Evolutionary conservation across 2,888 invertebrate species (phyloP).

Genomic region (Acleris holmiana): DNA sequence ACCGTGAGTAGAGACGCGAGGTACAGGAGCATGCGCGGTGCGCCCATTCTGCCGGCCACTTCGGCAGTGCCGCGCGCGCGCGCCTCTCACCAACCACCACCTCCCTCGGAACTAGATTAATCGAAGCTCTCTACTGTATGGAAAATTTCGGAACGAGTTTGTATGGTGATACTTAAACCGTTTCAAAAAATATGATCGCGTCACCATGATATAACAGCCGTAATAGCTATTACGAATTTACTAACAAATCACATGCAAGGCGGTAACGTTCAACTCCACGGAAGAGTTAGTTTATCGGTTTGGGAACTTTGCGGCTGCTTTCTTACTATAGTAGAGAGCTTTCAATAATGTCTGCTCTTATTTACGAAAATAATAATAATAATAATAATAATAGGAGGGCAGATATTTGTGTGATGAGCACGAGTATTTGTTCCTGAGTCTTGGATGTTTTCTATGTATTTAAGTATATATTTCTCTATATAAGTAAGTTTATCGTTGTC

Average conservation of each 20-base stretch:
- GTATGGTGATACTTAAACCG: constrained; percentile 2
- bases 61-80: constrained; percentile 50
- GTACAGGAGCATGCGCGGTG: constrained; percentile 55
- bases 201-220: constrained; percentile 18
- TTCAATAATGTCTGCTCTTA: too few relatives aligned
- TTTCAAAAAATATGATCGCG: constrained; percentile 24
- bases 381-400: too few relatives aligned
- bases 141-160: constrained; percentile 31
- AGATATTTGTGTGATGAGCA: too few relatives aligned
- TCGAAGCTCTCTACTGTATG: constrained; percentile 8
- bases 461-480: too few relatives aligned
- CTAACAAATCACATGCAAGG: constrained; percentile 5
- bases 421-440: too few relatives aligned
- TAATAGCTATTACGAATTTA: constrained; percentile 9
- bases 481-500: too few relatives aligned
- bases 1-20: constrained; percentile 43
- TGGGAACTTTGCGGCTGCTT: background rate
- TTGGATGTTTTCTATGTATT: too few relatives aligned
- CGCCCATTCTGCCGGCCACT: constrained; percentile 66
- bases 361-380: too few relatives aligned
- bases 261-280: background rate
- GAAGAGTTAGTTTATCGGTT: constrained; percentile 1
- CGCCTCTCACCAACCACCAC: constrained; percentile 41
- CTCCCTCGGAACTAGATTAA: constrained; percentile 18
- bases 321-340: background rate